Percentiles rank a stretch among this genome's conserved stretches.
Evolutionary conservation across 2,113 vertebrate species (phyloP).

Genomic region (Trochalopteron elliotii): DNA sequence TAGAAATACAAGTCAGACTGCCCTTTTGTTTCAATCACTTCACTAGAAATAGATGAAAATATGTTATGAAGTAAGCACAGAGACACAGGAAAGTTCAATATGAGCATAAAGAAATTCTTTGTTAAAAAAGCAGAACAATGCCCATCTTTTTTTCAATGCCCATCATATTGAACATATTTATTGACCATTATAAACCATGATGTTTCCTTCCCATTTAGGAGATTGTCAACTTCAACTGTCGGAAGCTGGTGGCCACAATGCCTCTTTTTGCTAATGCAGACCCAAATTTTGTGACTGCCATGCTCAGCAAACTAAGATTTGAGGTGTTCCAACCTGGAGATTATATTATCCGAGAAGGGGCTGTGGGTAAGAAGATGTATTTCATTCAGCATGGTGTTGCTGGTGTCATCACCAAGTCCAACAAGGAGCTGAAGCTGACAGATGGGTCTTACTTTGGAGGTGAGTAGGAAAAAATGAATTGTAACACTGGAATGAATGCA

Average conservation of each 20-base stretch:
- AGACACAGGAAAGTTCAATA: neutral
- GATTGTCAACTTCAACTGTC: conserved; percentile 98
- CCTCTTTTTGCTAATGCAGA: conserved; percentile 97
- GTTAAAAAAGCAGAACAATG: neutral
- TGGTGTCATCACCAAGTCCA: conserved; percentile 96
- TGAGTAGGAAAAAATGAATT: conserved; percentile 63
- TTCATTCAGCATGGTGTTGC: conserved; percentile 98
- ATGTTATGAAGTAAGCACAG: neutral
- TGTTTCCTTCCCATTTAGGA: conserved; percentile 77
- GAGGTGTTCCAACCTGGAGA: conserved; percentile 98
- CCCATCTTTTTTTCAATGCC: neutral
- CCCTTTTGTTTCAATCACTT: neutral
- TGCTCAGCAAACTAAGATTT: conserved; percentile 96
- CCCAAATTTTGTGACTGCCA: conserved; percentile 97
- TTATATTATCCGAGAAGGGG: conserved; percentile 96
- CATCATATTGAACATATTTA: neutral
- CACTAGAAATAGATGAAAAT: neutral
- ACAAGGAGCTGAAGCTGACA: conserved; percentile 96
- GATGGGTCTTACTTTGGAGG: conserved; percentile 99
- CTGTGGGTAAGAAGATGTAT: conserved; percentile 99
- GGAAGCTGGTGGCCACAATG: conserved; percentile 97
- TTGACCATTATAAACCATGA: neutral
- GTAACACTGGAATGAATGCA: neutral
- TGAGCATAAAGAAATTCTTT: neutral
- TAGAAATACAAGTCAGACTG: neutral